Evolutionary conservation across 2,113 vertebrate species (phyloP).

Genomic region (Hippocampus comes): DNA sequence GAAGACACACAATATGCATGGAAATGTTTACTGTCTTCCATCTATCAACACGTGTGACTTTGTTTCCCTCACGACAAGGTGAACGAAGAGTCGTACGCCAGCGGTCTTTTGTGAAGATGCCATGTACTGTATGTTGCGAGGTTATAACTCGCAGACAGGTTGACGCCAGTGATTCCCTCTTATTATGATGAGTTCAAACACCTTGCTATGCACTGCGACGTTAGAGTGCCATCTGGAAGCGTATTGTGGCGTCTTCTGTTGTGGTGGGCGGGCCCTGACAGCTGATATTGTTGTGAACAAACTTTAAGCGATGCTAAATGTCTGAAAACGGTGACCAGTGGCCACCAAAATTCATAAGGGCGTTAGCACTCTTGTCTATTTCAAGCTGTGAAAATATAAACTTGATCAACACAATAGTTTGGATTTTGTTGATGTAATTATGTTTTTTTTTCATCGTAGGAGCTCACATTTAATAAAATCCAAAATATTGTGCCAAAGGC

Average conservation of each 20-base stretch:
- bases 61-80: slow-evolving; percentile 64
- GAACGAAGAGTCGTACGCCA: slow-evolving; percentile 50
- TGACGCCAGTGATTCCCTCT: slow-evolving; percentile 64
- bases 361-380: too few relatives aligned
- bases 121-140: slow-evolving; percentile 51
- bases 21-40: slow-evolving; percentile 50
- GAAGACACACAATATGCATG: slow-evolving; percentile 51
- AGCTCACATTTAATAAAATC: too few relatives aligned
- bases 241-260: slow-evolving; percentile 66
- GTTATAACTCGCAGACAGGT: slow-evolving; percentile 63
- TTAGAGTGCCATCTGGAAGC: slow-evolving; percentile 77
- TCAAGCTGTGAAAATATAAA: too few relatives aligned
- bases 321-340: too few relatives aligned
- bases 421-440: too few relatives aligned
- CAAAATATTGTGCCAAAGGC: too few relatives aligned
- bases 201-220: slow-evolving; percentile 72
- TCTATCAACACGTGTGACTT: slow-evolving; percentile 61
- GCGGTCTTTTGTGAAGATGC: slow-evolving; percentile 36
- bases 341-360: too few relatives aligned
- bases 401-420: too few relatives aligned
- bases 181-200: slow-evolving; percentile 75
- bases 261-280: slow-evolving; percentile 54
- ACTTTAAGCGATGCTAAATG: slow-evolving; percentile 22
- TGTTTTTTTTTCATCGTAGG: too few relatives aligned
- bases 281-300: slow-evolving; percentile 57